Conservation (phyloP, 2,888 invertebrate species). For the Oithona nana region DNA sequence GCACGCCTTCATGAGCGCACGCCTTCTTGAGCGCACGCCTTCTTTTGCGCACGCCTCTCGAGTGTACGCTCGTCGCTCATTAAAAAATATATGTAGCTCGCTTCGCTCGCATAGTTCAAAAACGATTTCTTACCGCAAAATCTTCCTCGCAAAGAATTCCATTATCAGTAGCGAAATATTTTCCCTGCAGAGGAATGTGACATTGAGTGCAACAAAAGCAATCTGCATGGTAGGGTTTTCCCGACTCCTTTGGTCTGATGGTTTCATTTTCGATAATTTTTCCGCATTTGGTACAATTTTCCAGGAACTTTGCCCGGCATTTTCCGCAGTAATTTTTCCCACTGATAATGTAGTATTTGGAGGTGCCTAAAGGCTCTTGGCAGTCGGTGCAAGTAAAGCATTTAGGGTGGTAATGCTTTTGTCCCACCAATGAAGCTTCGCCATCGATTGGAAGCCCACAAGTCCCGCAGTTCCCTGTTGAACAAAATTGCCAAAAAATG, state of each 20-base stretch:
- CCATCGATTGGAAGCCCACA: background rate
- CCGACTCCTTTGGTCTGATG: background rate
- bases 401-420: background rate
- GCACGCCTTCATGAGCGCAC: no score
- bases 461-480: background rate
- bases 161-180: background rate
- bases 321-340: conserved; percentile 3
- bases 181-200: background rate
- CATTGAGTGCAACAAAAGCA: background rate
- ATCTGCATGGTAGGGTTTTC: background rate
- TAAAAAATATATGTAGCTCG: no score
- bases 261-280: background rate
- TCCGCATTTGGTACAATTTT: conserved; percentile 1
- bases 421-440: conserved; percentile 1
- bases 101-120: no score
- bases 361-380: background rate
- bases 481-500: background rate
- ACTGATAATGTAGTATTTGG: background rate
- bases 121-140: background rate
- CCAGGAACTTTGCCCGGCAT: background rate
- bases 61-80: no score
- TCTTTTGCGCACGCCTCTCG: no score
- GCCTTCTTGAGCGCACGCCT: no score
- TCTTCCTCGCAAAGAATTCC: background rate
- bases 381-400: background rate